Evolutionary conservation across 1,140 invertebrate species (phyloP).

Genomic region (Episyrphus balteatus): DNA sequence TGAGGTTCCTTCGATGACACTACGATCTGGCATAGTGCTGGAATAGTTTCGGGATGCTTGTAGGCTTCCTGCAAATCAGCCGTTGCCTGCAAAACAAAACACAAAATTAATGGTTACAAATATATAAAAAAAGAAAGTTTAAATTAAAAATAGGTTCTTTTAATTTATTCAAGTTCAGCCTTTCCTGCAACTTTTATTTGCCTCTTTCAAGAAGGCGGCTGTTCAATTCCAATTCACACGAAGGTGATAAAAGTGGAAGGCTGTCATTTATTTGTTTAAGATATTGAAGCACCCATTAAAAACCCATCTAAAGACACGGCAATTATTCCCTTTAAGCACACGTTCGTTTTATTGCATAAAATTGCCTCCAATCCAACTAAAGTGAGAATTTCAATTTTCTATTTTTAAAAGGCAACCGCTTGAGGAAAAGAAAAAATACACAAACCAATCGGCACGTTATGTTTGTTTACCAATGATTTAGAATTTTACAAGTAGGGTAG

Average conservation of each 20-base stretch:
- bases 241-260: neutral
- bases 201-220: neutral
- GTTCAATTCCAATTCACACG: neutral
- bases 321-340: too few relatives aligned
- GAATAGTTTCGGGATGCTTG: conserved; percentile 48
- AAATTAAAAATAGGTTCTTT: neutral
- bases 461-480: too few relatives aligned
- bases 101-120: conserved; percentile 2
- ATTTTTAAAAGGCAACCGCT: too few relatives aligned
- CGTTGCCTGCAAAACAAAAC: conserved; percentile 45
- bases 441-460: too few relatives aligned
- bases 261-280: neutral
- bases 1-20: conserved; percentile 43
- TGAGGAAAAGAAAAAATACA: too few relatives aligned
- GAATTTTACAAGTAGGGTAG: too few relatives aligned
- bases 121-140: neutral
- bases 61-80: conserved; percentile 49
- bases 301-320: too few relatives aligned
- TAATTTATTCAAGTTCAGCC: neutral
- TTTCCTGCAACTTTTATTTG: neutral
- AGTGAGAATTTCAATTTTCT: too few relatives aligned
- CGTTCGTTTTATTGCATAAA: too few relatives aligned
- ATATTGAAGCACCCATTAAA: too few relatives aligned
- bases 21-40: conserved; percentile 46
- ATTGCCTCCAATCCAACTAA: too few relatives aligned